Conservation (phyloP, 2,113 vertebrate genomes). For the Ploceus nigricollis region DNA sequence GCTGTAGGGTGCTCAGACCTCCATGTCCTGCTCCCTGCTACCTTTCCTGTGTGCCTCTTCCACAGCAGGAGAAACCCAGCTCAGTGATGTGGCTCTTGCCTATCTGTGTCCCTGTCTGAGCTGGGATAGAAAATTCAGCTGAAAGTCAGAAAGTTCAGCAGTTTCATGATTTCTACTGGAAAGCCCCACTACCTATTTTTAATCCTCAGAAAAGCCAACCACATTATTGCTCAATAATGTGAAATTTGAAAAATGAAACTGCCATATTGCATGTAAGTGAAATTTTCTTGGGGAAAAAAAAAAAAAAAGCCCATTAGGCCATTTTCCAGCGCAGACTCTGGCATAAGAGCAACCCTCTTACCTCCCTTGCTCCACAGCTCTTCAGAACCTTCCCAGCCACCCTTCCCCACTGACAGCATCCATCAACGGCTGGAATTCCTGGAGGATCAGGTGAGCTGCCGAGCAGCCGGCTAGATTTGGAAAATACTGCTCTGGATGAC, state of each 20-base stretch:
- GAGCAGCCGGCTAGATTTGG: neutral
- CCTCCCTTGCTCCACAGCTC: neutral
- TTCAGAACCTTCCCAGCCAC: neutral
- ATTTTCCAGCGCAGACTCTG: neutral
- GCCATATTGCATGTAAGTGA: neutral
- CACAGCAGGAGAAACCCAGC: neutral
- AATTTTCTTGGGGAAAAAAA: neutral
- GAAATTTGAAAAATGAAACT: neutral
- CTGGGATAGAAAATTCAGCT: neutral
- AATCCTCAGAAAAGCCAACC: neutral
- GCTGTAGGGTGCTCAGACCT: neutral
- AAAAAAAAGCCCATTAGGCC: no score
- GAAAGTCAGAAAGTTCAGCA: neutral
- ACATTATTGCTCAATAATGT: neutral
- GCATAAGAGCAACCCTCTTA: neutral
- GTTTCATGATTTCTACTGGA: neutral
- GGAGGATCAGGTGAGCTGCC: neutral
- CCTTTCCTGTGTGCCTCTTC: neutral
- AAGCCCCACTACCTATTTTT: neutral
- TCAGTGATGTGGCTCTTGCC: rapidly evolving
- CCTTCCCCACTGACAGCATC: neutral
- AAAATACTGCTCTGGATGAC: neutral
- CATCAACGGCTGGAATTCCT: rapidly evolving
- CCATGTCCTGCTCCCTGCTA: neutral
- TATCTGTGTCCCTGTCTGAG: neutral